These are phyloP conservation scores for Glaucidium brasilianum DNA, from an alignment of 2,113 vertebrate species.

Conservation along the genomic window DNA sequence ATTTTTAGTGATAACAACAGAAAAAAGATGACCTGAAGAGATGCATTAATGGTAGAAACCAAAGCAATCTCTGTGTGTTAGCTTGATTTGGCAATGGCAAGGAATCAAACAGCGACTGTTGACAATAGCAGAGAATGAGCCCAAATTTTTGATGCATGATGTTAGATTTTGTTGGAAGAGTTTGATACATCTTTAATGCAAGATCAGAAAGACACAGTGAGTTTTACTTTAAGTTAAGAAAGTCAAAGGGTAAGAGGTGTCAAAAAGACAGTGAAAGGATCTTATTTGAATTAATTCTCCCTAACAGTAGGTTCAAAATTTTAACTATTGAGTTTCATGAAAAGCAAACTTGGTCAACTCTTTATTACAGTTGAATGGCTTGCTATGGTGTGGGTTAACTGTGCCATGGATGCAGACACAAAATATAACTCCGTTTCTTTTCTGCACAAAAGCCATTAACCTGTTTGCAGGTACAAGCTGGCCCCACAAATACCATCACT, in stretches of 20 bases:
- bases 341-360: neutral
- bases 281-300: neutral
- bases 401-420: neutral
- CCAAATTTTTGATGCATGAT: neutral
- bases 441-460: neutral
- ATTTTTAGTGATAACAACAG: neutral
- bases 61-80: neutral
- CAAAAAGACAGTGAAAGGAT: neutral
- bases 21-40: neutral
- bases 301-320: neutral
- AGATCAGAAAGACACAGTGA: neutral
- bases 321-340: neutral
- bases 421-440: neutral
- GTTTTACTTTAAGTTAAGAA: neutral
- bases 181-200: neutral
- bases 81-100: neutral
- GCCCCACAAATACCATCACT: neutral
- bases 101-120: neutral
- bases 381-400: neutral
- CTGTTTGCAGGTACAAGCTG: neutral
- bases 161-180: neutral
- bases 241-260: neutral
- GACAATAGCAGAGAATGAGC: neutral
- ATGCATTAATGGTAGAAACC: neutral
- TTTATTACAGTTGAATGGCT: neutral